Evolutionary conservation across 2,113 vertebrate species (phyloP).

Genomic region (Pipra filicauda): DNA sequence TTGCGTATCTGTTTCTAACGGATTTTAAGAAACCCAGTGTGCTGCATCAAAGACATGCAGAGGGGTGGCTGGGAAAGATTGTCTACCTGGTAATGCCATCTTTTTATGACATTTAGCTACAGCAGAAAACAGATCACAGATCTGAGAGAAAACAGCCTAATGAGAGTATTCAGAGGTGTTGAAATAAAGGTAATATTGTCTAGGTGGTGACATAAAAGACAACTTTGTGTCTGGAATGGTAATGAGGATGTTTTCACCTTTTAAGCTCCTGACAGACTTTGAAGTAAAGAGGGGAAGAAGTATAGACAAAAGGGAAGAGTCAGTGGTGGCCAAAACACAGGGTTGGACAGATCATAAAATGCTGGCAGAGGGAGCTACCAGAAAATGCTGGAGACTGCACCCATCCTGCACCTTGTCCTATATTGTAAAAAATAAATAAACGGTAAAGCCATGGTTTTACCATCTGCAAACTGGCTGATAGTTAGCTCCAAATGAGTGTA

Average conservation of each 20-base stretch:
- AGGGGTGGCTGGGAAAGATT: neutral
- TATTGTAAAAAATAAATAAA: neutral
- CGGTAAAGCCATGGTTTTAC: neutral
- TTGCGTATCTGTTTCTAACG: neutral
- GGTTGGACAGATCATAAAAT: neutral
- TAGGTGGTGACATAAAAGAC: slow-evolving; percentile 49
- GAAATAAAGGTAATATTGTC: slow-evolving; percentile 56
- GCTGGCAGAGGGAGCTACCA: neutral
- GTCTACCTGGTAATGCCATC: neutral
- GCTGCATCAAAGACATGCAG: neutral
- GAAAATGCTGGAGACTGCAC: neutral
- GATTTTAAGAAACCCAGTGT: neutral
- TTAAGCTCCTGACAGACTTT: neutral
- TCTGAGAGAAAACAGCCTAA: slow-evolving; percentile 50
- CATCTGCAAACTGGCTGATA: neutral
- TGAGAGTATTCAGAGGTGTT: slow-evolving; percentile 44
- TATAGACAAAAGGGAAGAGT: neutral
- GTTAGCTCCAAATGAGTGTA: neutral
- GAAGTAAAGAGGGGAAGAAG: neutral
- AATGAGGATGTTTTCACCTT: slow-evolving; percentile 32
- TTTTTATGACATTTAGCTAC: slow-evolving; percentile 26
- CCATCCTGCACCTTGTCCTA: neutral
- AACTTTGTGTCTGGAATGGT: slow-evolving; percentile 33
- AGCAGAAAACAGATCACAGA: slow-evolving; percentile 33
- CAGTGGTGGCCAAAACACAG: neutral